phyloP scores from a whole-genome alignment of 2,113 vertebrate species.

The Percopsis transmontana region DNA sequence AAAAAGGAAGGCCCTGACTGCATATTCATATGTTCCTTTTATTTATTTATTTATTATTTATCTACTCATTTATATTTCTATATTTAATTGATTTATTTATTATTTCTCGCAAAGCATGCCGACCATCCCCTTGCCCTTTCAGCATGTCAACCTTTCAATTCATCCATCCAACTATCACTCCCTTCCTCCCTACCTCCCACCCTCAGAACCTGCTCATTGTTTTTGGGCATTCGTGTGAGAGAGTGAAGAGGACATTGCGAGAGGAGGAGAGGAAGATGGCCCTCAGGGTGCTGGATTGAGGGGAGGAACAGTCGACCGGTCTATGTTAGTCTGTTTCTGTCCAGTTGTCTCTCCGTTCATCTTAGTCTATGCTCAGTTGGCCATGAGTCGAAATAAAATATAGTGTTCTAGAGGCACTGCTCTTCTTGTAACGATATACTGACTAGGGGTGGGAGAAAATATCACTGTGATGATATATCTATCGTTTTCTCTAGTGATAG shows the following conservation, averaged over 20 bases:
- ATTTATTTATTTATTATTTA: slow-evolving; percentile 27
- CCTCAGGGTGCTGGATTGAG: slow-evolving; percentile 50
- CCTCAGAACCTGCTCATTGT: slow-evolving; percentile 62
- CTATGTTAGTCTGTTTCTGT: slow-evolving; percentile 50
- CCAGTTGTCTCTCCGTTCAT: background rate
- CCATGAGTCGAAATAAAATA: too few relatives aligned
- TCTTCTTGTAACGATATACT: too few relatives aligned
- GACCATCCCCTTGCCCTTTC: slow-evolving; percentile 44
- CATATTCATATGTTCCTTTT: slow-evolving; percentile 33
- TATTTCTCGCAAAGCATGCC: slow-evolving; percentile 51
- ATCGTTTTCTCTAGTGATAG: too few relatives aligned
- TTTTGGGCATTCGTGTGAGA: slow-evolving; percentile 70
- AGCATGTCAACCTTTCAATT: slow-evolving; percentile 12
- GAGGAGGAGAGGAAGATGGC: slow-evolving; percentile 71
- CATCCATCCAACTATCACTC: slow-evolving; percentile 20
- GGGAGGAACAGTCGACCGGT: slow-evolving; percentile 19
- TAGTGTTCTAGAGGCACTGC: too few relatives aligned
- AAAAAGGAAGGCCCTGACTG: slow-evolving; percentile 67
- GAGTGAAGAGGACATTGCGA: slow-evolving; percentile 69
- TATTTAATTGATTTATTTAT: slow-evolving; percentile 39
- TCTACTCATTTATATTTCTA: slow-evolving; percentile 29
- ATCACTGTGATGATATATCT: too few relatives aligned
- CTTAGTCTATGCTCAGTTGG: background rate
- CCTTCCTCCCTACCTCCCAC: slow-evolving; percentile 35
- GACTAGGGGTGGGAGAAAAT: too few relatives aligned